Base-by-base conservation (phyloP, 2,113 vertebrate species). In the Typhlomys cinereus region DNA sequence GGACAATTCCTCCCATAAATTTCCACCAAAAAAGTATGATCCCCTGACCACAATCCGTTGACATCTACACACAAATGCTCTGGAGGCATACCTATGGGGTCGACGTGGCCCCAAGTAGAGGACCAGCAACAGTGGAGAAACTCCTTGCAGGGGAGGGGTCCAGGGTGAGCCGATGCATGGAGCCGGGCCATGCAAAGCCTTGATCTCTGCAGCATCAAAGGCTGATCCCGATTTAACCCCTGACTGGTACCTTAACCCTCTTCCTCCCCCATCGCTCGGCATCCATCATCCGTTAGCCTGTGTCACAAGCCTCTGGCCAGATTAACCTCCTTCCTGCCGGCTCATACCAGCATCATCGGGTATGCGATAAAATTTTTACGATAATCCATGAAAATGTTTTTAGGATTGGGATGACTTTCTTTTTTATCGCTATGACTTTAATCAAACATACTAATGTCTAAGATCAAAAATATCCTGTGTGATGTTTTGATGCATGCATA, bases 71-170 rank as follows among this genome's bases (percentile, higher is more conserved):
- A 14, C 62, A 54, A 23, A 27, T 34, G 12, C 44, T 34, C 86
- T 39, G 25, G 20, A 62, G 57, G 29, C 27, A 1, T 1, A 0
- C 52, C 25, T 54, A 64, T 39, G 59, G 34, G 31, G 27, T 29
- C n/a, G 12, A 34, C 64, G 75, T 41, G 39, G 41, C 11, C n/a
- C 41, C 52, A 31, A 17, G 27, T 5, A 81, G 25, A 84, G 78
- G 23, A 54, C 44, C 10, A 8, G 57, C 2, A 17, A 15, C 18
- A 15, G 9, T 21, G 21, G 23, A 62, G 15, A n/a, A 23, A 25
- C 36, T 4, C n/a, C 12, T 4, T 3, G 5, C 1, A 0, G 2
- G 6, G 52, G n/a, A 12, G 1, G 15, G 21, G n/a, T 21, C 15
- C 21, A 17, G n/a, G 0, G 31, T 36, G 25, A 74, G 20, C 11